Evolutionary conservation across 2,113 vertebrate species (phyloP).

Genomic region (Neogobius melanostomus): DNA sequence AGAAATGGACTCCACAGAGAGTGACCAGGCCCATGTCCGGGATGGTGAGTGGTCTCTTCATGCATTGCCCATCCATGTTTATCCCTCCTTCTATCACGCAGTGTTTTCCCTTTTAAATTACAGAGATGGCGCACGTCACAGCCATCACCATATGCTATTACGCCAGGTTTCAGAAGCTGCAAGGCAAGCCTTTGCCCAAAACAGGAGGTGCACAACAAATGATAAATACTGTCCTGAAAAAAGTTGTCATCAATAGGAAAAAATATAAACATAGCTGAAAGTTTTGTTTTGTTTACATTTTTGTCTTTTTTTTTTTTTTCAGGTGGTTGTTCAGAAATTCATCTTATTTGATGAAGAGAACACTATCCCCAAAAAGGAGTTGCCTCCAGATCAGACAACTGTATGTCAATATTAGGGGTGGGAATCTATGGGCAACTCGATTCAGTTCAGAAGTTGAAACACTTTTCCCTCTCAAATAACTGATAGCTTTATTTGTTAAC

Average conservation of each 20-base stretch:
- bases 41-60: constrained; percentile 51
- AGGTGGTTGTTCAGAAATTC: constrained; percentile 71
- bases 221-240: neutral
- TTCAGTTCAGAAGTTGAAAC: no score
- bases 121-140: constrained; percentile 58
- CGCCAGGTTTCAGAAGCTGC: constrained; percentile 27
- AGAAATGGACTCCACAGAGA: constrained; percentile 68
- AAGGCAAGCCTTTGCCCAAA: constrained; percentile 23
- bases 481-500: no score
- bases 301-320: neutral
- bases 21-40: constrained; percentile 66
- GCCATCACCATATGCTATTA: constrained; percentile 35
- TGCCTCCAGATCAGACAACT: constrained; percentile 13
- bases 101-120: constrained; percentile 15
- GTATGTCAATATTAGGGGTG: constrained; percentile 38
- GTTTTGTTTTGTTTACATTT: constrained; percentile 3
- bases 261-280: neutral
- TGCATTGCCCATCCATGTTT: neutral
- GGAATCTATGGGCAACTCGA: no score
- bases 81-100: neutral
- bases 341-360: constrained; percentile 72
- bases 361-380: constrained; percentile 15
- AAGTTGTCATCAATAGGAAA: neutral
- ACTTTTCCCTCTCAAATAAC: no score
- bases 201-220: constrained; percentile 62